Evolutionary conservation across 2,113 vertebrate species (phyloP).

Genomic region (Mus pahari): DNA sequence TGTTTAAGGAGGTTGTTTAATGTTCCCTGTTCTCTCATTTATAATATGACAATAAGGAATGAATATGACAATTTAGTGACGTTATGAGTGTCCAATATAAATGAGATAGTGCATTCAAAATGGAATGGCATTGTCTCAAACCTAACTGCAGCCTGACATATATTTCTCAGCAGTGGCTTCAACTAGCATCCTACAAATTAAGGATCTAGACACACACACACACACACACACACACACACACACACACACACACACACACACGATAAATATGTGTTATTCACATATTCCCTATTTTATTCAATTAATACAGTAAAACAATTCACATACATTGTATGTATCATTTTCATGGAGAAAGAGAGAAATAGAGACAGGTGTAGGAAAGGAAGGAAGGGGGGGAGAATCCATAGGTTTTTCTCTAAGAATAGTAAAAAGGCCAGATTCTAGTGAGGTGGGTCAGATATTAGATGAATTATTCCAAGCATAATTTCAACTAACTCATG

Average conservation of each 20-base stretch:
- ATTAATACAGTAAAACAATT: not conserved
- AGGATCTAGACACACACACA: not conserved
- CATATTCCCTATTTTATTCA: not conserved
- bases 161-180: not conserved
- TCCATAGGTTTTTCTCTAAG: not conserved
- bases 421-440: not conserved
- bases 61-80: not conserved
- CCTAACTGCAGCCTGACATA: not conserved
- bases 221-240: not conserved
- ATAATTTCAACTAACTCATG: not conserved
- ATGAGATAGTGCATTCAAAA: not conserved
- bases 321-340: not conserved
- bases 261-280: not conserved
- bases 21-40: not conserved
- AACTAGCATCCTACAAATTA: not conserved
- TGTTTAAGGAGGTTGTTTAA: not conserved
- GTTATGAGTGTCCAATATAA: not conserved
- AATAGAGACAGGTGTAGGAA: no score
- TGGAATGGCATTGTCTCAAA: not conserved
- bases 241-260: not conserved
- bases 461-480: not conserved
- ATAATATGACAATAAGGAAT: not conserved
- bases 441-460: not conserved
- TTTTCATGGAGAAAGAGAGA: not conserved
- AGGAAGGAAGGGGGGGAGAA: not conserved